Base-by-base conservation (phyloP, 2,888 invertebrate genomes). In the Aspidiotus destructor region DNA sequence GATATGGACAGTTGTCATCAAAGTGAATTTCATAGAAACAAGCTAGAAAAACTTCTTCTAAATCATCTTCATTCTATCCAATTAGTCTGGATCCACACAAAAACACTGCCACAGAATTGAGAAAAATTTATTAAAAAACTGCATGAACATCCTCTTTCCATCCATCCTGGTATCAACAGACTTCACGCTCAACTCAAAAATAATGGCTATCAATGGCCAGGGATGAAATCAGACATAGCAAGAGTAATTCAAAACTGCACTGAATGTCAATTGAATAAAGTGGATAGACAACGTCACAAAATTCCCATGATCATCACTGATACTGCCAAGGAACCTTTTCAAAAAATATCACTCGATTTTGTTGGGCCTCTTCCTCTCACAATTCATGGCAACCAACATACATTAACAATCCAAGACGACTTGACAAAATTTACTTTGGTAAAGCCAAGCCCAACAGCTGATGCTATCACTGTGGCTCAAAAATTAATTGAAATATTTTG, bases 351-450 rank as follows among this genome's bases (percentile, higher is more conserved):
- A 52, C 3, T 52, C 3, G 52, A 52, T 52, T 13, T 41, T 15
- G 44, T 61, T n/a, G 61, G 61, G 7, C 61, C 61, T n/a, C 16
- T 61, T 13, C 41, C 41, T 2, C 8, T 42, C 9, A 41, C 41
- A 7, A 44, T 42, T 28, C 1, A 28, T 42, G 61, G 44, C 7
- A 61, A 42, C 8, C 7, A 41, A 61, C 5, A 61, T 15, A 7
- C 44, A 7, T 44, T 61, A n/a, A 42, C 61, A 8, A 15, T 61
- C 3, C 61, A 61, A 61, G 61, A 61, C 41, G 10, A 42, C 8
- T 60, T 60, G 5, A 60, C 60, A 60, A 60, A 60, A 60, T 60
- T 60, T 40, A 17, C 40, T 10, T 2, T 28, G 2, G 28, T 28
- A n/a, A 60, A 28, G 8, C 60, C 60, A 28, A 28, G 28, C 28